phyloP scores from a whole-genome alignment of 2,113 vertebrate species.

The Calonectris borealis region DNA sequence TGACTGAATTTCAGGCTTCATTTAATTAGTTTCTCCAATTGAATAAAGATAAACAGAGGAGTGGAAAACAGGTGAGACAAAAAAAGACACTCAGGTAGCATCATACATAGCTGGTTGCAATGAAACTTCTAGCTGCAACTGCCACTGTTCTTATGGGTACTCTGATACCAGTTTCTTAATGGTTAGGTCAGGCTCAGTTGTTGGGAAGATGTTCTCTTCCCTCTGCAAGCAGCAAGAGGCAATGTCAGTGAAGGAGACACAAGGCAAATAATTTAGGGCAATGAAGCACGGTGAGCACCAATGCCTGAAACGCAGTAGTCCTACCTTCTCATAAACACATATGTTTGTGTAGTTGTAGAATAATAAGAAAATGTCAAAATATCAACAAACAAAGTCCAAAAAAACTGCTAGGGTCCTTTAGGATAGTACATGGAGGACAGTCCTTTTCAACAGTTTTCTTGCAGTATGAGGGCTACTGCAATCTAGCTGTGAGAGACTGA shows the following conservation, averaged over 20 bases:
- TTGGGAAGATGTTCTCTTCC: neutral
- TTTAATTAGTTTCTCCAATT: neutral
- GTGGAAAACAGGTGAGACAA: neutral
- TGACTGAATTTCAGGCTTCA: neutral
- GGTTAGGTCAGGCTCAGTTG: neutral
- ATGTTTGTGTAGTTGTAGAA: neutral
- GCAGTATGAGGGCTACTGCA: neutral
- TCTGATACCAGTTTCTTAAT: neutral
- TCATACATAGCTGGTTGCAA: neutral
- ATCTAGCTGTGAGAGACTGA: neutral
- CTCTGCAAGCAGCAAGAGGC: neutral
- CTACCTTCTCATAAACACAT: neutral
- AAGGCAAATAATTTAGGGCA: neutral
- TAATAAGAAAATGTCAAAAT: neutral
- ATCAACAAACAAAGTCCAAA: neutral
- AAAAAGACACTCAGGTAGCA: neutral
- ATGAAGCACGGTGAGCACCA: fast-evolving
- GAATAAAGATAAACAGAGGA: neutral
- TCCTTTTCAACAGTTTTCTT: neutral
- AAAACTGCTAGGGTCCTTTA: neutral
- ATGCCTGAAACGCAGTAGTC: neutral
- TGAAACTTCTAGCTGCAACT: neutral
- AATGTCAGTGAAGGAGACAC: neutral
- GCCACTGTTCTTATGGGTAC: neutral
- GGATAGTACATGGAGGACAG: neutral